phyloP scores from a whole-genome alignment of 2,797 vertebrate species.

The Arrhamphus sclerolepis region DNA sequence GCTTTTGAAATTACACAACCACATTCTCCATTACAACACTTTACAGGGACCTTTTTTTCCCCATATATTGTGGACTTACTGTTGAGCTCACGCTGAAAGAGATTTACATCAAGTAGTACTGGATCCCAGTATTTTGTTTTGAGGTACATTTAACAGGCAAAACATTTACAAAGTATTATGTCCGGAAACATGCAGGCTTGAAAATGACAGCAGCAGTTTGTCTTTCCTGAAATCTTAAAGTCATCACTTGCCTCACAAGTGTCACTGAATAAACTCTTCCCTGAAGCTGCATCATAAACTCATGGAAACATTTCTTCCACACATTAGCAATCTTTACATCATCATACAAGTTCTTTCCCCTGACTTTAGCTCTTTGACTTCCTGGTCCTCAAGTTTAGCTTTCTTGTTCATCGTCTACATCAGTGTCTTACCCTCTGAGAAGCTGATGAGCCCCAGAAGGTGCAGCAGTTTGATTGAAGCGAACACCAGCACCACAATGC shows the following conservation, averaged over 20 bases:
- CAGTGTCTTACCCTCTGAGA: conserved; percentile 94
- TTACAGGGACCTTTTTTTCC: too few species aligned
- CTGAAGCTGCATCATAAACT: conserved; percentile 4
- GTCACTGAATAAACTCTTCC: too few species aligned
- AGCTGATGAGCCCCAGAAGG: conserved; percentile 97
- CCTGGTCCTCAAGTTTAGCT: not conserved
- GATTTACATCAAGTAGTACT: too few species aligned
- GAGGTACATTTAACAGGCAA: not conserved
- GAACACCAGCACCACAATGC: conserved; percentile 97
- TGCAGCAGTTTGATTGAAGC: conserved; percentile 98
- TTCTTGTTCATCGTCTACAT: not conserved
- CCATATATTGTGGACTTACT: conserved; percentile 2
- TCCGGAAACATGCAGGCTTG: not conserved
- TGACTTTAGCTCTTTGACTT: not conserved
- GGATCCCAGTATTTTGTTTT: not conserved
- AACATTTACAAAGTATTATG: not conserved
- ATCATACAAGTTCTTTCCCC: not conserved
- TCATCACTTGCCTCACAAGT: not conserved
- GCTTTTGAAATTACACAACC: conserved; percentile 33
- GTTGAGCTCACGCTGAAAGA: conserved; percentile 2
- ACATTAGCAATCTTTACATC: conserved; percentile 1
- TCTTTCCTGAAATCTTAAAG: not conserved
- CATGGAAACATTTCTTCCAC: too few species aligned
- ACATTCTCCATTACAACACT: conserved; percentile 35
- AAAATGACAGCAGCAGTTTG: not conserved